Percentiles rank a stretch among this genome's conserved stretches.
Evolutionary conservation across 2,113 vertebrate species (phyloP).

Genomic region (Pteronura brasiliensis): DNA sequence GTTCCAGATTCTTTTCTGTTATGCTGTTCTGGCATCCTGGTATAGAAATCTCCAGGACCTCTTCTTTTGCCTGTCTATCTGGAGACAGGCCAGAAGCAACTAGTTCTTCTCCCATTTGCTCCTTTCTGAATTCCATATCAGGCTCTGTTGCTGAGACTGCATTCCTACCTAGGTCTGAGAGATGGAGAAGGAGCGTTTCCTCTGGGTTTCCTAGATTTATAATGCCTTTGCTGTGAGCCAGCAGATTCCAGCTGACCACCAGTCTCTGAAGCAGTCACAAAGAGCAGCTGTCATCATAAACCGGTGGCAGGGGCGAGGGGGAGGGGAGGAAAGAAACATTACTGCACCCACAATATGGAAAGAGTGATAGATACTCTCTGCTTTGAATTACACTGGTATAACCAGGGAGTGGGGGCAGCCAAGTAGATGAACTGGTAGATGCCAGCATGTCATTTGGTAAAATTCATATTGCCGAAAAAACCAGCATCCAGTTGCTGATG

Average conservation of each 20-base stretch:
- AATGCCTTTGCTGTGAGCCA: background rate
- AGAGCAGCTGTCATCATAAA: background rate
- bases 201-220: conserved; percentile 1
- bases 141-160: background rate
- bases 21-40: background rate
- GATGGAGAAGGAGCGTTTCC: background rate
- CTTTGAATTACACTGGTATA: background rate
- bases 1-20: background rate
- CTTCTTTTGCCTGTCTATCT: fast-evolving
- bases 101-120: fast-evolving
- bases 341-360: background rate
- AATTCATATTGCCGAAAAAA: background rate
- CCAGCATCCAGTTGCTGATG: too few species aligned
- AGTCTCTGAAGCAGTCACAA: background rate
- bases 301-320: background rate
- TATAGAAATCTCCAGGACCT: background rate
- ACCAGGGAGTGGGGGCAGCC: background rate
- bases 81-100: background rate
- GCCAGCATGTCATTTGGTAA: background rate
- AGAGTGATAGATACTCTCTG: background rate
- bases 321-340: background rate
- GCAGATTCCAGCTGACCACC: background rate
- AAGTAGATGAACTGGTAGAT: background rate
- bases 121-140: background rate
- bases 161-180: background rate